Base-by-base conservation (phyloP, 1,140 invertebrate genomes). In the Oscheius sp. region DNA sequence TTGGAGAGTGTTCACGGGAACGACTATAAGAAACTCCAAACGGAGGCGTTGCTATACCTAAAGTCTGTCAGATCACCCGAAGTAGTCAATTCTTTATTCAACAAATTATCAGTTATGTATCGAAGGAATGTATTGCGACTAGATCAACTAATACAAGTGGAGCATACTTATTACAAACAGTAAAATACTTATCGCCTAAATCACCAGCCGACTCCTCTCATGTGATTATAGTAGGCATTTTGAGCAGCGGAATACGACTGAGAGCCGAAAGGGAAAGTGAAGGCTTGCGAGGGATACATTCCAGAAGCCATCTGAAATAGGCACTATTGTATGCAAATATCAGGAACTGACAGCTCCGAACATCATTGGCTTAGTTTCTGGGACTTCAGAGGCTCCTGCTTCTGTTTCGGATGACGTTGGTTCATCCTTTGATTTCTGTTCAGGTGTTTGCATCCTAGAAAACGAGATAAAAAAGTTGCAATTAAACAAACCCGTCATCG, bases 151-250 rank as follows among this genome's bases (percentile, higher is more conserved):
- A n/a, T n/a, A n/a, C n/a, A n/a, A n/a, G n/a, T n/a, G n/a, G n/a
- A n/a, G n/a, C n/a, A n/a, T n/a, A n/a, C n/a, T n/a, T n/a, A n/a
- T n/a, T n/a, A n/a, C n/a, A n/a, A n/a, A n/a, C n/a, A n/a, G n/a
- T n/a, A n/a, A n/a, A n/a, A n/a, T n/a, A n/a, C n/a, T n/a, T n/a
- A n/a, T n/a, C n/a, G n/a, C n/a, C n/a, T n/a, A n/a, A n/a, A 10
- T 63, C 55, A 63, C 61, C 61, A 63, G 0, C 61, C 61, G 35
- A 63, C 61, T 32, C 61, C 61, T 26, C 61, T 63, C 61, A 63
- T 63, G 32, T 63, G 61, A 1, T 63, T 63, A 32, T 63, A 63
- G 31, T 63, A 63, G 23, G 36, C 61, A 10, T 13, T 63, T 26
- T 34, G 32, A n/a, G 61, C 36, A 63, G 61, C 61, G 7, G 49